Base-by-base conservation (phyloP, 2,888 invertebrate genomes). In the Cataglyphis altisquamis region DNA sequence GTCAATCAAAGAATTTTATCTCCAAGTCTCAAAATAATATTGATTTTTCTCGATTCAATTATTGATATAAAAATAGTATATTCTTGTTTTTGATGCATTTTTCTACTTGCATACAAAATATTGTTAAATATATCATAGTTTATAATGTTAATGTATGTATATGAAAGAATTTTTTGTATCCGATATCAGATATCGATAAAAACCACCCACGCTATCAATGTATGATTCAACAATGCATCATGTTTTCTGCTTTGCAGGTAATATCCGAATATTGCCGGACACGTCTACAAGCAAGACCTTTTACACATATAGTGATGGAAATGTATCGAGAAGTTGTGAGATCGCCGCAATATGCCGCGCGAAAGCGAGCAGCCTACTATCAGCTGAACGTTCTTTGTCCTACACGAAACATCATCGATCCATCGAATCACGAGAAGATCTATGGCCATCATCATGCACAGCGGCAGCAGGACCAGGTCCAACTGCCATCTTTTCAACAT, bases 291-390 rank as follows among this genome's bases (percentile, higher is more conserved):
- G 95, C 95, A 64, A 95, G 96, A 84, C 96, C 96, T n/a, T 96
- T 96, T 91, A 96, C 96, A 0, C 96, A 96, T 91, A 96, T 96
- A 70, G 96, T 96, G 18, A 96, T 96, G 96, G 96, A 96, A 91
- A 94, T 96, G 92, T 95, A 96, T 89, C 95, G 96, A 63, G 96
- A 96, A 90, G 96, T 96, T 21, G 89, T 94, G 25, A 91, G 92
- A 63, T 94, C 94, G 1, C 90, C 94, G 3, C 94, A 94, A 75
- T 94, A 94, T 81, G 91, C 91, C 6, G 93, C 93, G 3, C 89
- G 94, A n/a, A 94, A 92, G 84, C 93, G 94, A 32, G 91, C 92
- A 6, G 85, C 73, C 41, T 89, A 88, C 78, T 90, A 84, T 39
- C 89, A 86, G 32, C 48, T 89, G 52, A 89, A 88, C 67, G 48